A percentile compares a stretch with the other conserved stretches of the same genome.
Evolutionary conservation across 2,888 invertebrate species (phyloP).

Genomic region (Heteromurus nitidus): DNA sequence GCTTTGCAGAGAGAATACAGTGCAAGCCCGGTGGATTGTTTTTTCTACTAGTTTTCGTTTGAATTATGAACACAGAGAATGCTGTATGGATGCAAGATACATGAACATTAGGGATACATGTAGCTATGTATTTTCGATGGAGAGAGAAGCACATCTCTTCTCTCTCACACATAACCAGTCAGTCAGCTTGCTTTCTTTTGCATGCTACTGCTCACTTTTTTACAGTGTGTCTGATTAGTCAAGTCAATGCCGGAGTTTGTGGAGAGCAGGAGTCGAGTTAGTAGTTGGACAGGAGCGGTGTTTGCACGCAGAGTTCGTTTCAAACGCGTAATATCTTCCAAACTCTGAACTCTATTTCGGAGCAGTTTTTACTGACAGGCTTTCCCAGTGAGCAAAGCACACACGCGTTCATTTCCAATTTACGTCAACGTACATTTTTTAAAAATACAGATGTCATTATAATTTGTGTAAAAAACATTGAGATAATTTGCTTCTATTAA

Average conservation of each 20-base stretch:
- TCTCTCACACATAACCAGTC: no score
- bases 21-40: constrained; percentile 13
- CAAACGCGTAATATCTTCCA: constrained; percentile 40
- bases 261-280: not conserved
- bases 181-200: constrained; percentile 16
- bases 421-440: no score
- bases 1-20: not conserved
- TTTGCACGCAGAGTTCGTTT: constrained; percentile 13
- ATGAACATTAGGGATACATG: not conserved
- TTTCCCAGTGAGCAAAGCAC: constrained; percentile 45
- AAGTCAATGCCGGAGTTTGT: not conserved
- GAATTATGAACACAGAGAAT: not conserved
- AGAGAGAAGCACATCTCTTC: not conserved
- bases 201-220: constrained; percentile 21
- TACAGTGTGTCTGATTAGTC: constrained; percentile 5
- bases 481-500: not conserved
- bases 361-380: constrained; percentile 50
- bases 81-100: not conserved
- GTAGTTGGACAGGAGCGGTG: constrained; percentile 12
- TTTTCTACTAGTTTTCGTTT: constrained; percentile 17
- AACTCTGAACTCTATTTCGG: constrained; percentile 31
- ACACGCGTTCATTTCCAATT: no score
- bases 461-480: no score
- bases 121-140: not conserved
- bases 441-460: no score